Base-by-base conservation (phyloP, 2,888 invertebrate genomes). In the Athetis lepigone region DNA sequence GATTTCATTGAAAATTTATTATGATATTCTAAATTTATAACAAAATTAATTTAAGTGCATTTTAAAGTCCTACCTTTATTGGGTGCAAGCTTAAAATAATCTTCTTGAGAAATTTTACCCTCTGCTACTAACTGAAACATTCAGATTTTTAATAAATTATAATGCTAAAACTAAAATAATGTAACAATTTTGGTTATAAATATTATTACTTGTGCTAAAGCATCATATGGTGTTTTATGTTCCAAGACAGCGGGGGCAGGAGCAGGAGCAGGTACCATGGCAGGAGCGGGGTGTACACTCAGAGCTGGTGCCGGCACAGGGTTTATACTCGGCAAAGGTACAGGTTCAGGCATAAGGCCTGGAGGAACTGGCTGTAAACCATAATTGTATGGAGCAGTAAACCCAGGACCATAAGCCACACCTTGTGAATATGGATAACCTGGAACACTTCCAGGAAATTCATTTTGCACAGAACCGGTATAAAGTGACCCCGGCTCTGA, bases 51-150 rank as follows among this genome's bases (percentile, higher is more conserved):
- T 27, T 8, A 19, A 42, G 19, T 18, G 13, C 36, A 64, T 64
- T 58, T 59, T 64, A 21, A 54, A 56, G 47, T 61, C 72, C 78
- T 89, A 94, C 94, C 92, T 90, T 92, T 94, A 75, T 90, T 91
- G 61, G 94, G 94, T 52, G 94, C 90, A 61, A 94, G 87, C 75
- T 95, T 95, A 71, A 93, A 77, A 80, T 93, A 94, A 80, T 94
- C 94, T 85, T 90, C 91, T 81, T 92, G 86, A 49, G 94, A 93
- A 77, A 95, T 88, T 80, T 92, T 93, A 33, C 94, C 95, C 70
- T 94, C 94, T 68, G 93, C 93, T 51, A 94, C 90, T 88, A 95
- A 90, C 94, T 94, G 93, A 83, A 94, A 94, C 82, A 87, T 86
- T 83, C 50, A 84, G 54, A 69, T 50, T 47, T 6, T 57, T 59